Evolutionary conservation across 2,888 invertebrate species (phyloP), one percentile per base, ranked within the genome.

Genomic region (Apeira syringaria): DNA sequence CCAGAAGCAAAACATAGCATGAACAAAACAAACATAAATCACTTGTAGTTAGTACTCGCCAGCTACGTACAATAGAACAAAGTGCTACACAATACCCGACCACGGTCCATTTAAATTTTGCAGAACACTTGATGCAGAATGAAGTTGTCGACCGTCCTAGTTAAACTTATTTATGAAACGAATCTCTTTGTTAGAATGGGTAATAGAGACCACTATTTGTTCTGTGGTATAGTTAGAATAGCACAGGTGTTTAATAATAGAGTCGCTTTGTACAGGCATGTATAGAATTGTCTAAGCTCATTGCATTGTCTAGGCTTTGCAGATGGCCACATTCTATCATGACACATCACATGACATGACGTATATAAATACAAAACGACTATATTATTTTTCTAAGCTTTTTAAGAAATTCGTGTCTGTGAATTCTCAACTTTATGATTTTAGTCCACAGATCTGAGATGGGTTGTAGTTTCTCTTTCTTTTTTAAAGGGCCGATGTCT

Each of bases 81-180:
- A 11, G 26, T 15, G 6, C 27, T 10, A 38, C 25, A 38, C 38
- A 44, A 44, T 24, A 20, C 38, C 42, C 30, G 26, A 12, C 32
- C 28, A 20, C 20, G 6, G 36, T 43, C 37, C 43, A 43, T 43
- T 36, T 31, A 36, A 31, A 30, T 36, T 18, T 22, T 31, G 27
- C 25, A 32, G 28, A 28, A 28, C 7, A 32, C 43, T 43, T 11
- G 44, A 25, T 37, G 29, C 10, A 6, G 15, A 38, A 41, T 34
- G 20, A 29, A 31, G 10, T 15, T 15, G 35, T 37, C 29, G 27
- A 38, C 29, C 32, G 34, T 31, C 27, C 40, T 30, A 49, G 33
- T 40, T 35, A 18, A 33, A 15, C 34, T 38, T 24, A 24, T 7
- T 29, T 18, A 36, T 25, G 33, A 32, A 40, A 13, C 26, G 29